Conservation (phyloP, 2,888 invertebrate genomes). For the Xestia ashworthii region DNA sequence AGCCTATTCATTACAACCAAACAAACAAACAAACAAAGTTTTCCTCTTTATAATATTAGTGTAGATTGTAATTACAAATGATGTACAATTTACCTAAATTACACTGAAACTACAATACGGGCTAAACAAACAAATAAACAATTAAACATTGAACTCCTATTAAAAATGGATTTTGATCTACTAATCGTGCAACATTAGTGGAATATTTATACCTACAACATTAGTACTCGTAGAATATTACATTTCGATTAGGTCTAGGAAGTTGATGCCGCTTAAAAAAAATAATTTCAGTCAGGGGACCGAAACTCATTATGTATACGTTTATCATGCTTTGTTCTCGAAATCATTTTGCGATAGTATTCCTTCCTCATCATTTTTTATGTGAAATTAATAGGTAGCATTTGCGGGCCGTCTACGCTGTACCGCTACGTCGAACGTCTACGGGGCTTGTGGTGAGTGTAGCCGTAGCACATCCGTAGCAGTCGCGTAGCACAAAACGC, state of each 20-base stretch:
- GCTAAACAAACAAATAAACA: slow-evolving; percentile 12
- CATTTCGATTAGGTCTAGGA: neutral
- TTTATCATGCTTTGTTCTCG: neutral
- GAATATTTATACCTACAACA: neutral
- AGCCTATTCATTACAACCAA: too few species aligned
- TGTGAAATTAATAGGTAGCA: neutral
- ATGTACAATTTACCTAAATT: neutral
- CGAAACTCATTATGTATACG: neutral
- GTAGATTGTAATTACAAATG: too few species aligned
- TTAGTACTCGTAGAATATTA: neutral
- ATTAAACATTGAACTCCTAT: slow-evolving; percentile 1
- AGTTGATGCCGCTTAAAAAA: neutral
- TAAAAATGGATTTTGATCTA: slow-evolving; percentile 27
- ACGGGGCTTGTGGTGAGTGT: neutral
- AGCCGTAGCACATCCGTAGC: slow-evolving; percentile 9
- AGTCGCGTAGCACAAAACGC: neutral
- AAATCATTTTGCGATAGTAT: neutral
- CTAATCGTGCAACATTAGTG: slow-evolving; percentile 7
- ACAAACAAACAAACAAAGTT: too few species aligned
- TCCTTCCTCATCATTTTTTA: neutral
- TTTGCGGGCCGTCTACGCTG: slow-evolving; percentile 4
- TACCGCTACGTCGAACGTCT: neutral
- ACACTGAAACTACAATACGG: neutral
- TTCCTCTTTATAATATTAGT: too few species aligned
- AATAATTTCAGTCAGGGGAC: slow-evolving; percentile 7